A percentile compares a stretch with the other conserved stretches of the same genome.
phyloP scores from a whole-genome alignment of 2,797 vertebrate genomes.

The Amniataba percoides region DNA sequence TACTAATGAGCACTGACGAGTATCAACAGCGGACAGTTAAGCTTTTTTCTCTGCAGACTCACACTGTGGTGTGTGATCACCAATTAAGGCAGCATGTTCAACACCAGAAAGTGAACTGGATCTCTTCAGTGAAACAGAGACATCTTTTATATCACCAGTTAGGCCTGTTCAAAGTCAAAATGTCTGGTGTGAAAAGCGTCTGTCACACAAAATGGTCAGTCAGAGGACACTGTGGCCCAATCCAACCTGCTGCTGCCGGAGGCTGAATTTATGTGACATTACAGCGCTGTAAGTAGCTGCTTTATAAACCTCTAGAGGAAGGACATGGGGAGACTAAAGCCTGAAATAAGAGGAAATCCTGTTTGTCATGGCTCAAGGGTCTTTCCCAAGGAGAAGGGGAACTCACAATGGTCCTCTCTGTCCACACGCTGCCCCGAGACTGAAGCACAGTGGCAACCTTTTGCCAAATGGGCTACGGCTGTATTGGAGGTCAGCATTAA shows the following conservation, averaged over 20 bases:
- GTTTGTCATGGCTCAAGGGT: conserved; percentile 77
- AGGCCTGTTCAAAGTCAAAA: conserved; percentile 12
- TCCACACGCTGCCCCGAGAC: conserved; percentile 20
- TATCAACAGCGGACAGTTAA: not conserved
- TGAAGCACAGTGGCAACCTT: conserved; percentile 53
- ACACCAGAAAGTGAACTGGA: not conserved
- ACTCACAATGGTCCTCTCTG: conserved; percentile 73
- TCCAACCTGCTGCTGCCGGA: not conserved
- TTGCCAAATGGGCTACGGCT: conserved; percentile 49
- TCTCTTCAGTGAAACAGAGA: not conserved
- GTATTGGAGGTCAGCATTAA: conserved; percentile 57
- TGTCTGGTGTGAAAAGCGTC: not conserved
- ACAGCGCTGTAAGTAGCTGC: conserved; percentile 31
- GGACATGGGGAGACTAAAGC: conserved; percentile 45
- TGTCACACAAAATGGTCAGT: not conserved
- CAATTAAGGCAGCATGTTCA: not conserved
- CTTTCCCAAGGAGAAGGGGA: conserved; percentile 65
- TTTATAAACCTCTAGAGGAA: conserved; percentile 28
- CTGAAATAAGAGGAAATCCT: conserved; percentile 74
- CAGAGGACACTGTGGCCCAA: not conserved
- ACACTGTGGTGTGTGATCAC: not conserved
- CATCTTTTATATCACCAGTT: not conserved
- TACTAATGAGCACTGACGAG: not conserved
- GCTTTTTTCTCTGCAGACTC: not conserved
- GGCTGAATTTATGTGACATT: conserved; percentile 18